Percentiles rank a stretch among this genome's conserved stretches.
phyloP scores from a whole-genome alignment of 23 tunicate genomes.

The Ascidia mentula region DNA sequence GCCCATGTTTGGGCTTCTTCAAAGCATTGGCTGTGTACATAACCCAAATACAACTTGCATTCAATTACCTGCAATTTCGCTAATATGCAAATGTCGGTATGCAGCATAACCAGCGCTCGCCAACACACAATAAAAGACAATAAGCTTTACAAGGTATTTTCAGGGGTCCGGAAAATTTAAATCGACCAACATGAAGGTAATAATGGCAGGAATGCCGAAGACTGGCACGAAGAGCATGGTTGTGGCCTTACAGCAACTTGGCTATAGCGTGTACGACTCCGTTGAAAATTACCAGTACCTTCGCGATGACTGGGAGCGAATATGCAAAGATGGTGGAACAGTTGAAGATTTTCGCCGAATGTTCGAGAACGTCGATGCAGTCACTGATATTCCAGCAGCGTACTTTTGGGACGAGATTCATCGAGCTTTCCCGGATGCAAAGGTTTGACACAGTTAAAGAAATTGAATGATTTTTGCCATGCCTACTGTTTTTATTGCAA shows the following conservation, averaged over 20 bases:
- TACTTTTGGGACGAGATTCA: conserved; percentile 3
- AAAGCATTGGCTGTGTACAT: too few species aligned
- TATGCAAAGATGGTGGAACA: background rate
- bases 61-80: too few species aligned
- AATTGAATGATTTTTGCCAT: too few species aligned
- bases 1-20: too few species aligned
- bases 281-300: background rate
- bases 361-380: background rate
- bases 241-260: background rate
- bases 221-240: background rate
- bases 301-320: conserved; percentile 5
- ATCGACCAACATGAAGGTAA: background rate
- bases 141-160: too few species aligned
- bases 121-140: too few species aligned
- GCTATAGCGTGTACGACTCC: background rate
- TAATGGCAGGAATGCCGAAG: background rate
- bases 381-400: background rate
- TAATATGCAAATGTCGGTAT: too few species aligned
- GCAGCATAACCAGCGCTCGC: too few species aligned
- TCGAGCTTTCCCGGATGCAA: background rate
- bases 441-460: too few species aligned
- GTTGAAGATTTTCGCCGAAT: background rate
- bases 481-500: too few species aligned
- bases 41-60: too few species aligned
- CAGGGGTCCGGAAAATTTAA: too few species aligned